Evolutionary conservation across 1,140 invertebrate genomes (phyloP).

Genomic region (Drosophila rufa): DNA sequence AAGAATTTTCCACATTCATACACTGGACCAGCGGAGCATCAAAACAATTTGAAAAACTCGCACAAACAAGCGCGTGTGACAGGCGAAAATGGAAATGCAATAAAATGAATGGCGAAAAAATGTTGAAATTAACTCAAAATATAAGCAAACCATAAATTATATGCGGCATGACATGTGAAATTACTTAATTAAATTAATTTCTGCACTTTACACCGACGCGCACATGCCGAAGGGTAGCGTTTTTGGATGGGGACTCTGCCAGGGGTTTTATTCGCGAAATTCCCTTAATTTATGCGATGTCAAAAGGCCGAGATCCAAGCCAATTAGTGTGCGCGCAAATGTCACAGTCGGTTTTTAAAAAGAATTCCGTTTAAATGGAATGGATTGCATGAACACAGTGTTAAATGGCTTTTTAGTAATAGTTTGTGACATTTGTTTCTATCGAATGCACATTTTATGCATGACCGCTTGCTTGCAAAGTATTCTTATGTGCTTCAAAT

Average conservation of each 20-base stretch:
- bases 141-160: constrained; percentile 70
- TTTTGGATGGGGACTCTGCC: not conserved
- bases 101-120: constrained; percentile 35
- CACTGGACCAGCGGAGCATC: constrained; percentile 51
- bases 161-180: constrained; percentile 73
- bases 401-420: not conserved
- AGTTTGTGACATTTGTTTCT: not conserved
- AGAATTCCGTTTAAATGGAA: constrained; percentile 11
- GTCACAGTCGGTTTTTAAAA: constrained; percentile 19
- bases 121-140: constrained; percentile 71
- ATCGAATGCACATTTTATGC: not conserved
- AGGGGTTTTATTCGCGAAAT: constrained; percentile 41
- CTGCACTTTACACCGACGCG: constrained; percentile 36
- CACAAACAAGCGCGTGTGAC: constrained; percentile 57
- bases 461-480: no score
- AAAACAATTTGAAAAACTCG: constrained; percentile 66
- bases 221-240: not conserved
- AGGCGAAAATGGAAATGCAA: constrained; percentile 38
- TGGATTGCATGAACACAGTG: not conserved
- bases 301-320: constrained; percentile 50
- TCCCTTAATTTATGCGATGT: constrained; percentile 61
- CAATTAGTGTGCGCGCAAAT: constrained; percentile 44
- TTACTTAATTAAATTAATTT: constrained; percentile 79
- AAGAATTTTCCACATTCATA: constrained; percentile 38
- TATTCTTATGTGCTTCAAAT: no score